Base-by-base conservation (phyloP, 2,888 invertebrate species). In the Drosophila mayaguana region DNA sequence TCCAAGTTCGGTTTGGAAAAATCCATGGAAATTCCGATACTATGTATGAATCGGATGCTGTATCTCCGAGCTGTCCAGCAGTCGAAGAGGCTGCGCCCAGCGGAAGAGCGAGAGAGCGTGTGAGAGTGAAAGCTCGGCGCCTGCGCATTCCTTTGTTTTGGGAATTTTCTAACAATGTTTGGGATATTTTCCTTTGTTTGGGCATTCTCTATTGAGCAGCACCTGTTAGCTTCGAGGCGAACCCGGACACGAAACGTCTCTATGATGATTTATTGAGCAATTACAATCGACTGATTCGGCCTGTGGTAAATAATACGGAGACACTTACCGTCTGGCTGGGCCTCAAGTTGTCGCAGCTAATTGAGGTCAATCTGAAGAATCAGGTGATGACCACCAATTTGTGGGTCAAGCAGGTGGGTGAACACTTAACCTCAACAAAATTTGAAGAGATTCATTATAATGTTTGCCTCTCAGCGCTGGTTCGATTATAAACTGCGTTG, bases 201-300 rank as follows among this genome's bases (percentile, higher is more conserved):
- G 56, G 36, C 9, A 32, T 45, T 67, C 51, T 50, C 46, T 36
- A 1, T 6, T 18, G 20, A 63, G n/a, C 66, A 92, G 92, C 91
- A 64, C 93, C 93, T 5, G 64, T 92, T 40, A 92, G 91, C 70
- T 93, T 93, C 63, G 97, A 97, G 93, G 97, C 97, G 0, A 98
- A 98, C 93, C 98, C 98, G 16, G 97, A 98, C 90, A 97, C 98
- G 0, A 98, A 98, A 92, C 94, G 99, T 28, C 95, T 99, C 0
- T 99, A 98, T 92, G 98, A 99, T 92, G 98, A 99, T 92, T 94
- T 99, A 59, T 95, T 99, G 54, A 97, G 97, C 90, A 98, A 98
- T 93, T 99, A 99, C 93, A 99, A 99, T 93, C 95, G 98, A 50
- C 94, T 99, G 60, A 98, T 98, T 73, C 94, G 99, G 63, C 99